Evolutionary conservation across 2,113 vertebrate genomes (phyloP).

Genomic region (Cephalopholis sonnerati): DNA sequence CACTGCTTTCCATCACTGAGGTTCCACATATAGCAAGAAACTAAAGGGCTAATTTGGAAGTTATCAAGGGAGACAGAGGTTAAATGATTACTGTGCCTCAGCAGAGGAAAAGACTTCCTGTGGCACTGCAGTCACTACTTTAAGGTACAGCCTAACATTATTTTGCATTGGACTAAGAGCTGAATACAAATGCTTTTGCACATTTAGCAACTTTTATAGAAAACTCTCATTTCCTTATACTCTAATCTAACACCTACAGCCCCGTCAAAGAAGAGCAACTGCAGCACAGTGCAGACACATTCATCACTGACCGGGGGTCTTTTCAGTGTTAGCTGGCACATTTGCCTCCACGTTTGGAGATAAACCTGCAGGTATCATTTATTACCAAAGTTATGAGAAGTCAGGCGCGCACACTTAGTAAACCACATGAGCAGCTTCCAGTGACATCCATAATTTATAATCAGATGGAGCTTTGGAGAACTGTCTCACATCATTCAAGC

Average conservation of each 20-base stretch:
- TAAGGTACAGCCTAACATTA: neutral
- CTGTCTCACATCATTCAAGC: neutral
- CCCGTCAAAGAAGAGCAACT: slow-evolving; percentile 16
- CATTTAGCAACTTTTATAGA: neutral
- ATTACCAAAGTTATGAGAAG: slow-evolving; percentile 32
- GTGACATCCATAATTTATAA: slow-evolving; percentile 22
- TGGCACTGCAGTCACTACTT: slow-evolving; percentile 21
- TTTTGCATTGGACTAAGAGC: neutral
- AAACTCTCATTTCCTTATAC: slow-evolving; percentile 23
- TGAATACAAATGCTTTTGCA: slow-evolving; percentile 15
- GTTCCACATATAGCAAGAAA: neutral
- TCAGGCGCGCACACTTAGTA: neutral
- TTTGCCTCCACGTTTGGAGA: slow-evolving; percentile 30
- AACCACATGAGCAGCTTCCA: slow-evolving; percentile 28
- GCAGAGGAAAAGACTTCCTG: slow-evolving; percentile 4
- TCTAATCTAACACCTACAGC: slow-evolving; percentile 37
- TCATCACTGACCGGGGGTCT: slow-evolving; percentile 30
- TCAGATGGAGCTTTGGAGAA: neutral
- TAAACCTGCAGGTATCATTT: slow-evolving; percentile 48
- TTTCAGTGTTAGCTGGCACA: slow-evolving; percentile 4
- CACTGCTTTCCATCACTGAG: neutral
- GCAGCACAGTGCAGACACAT: slow-evolving; percentile 25
- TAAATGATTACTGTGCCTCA: slow-evolving; percentile 33
- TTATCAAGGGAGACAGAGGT: slow-evolving; percentile 39
- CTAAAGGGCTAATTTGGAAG: slow-evolving; percentile 29